Conservation (phyloP, 1,140 invertebrate genomes). For the Lepidurus arcticus region DNA sequence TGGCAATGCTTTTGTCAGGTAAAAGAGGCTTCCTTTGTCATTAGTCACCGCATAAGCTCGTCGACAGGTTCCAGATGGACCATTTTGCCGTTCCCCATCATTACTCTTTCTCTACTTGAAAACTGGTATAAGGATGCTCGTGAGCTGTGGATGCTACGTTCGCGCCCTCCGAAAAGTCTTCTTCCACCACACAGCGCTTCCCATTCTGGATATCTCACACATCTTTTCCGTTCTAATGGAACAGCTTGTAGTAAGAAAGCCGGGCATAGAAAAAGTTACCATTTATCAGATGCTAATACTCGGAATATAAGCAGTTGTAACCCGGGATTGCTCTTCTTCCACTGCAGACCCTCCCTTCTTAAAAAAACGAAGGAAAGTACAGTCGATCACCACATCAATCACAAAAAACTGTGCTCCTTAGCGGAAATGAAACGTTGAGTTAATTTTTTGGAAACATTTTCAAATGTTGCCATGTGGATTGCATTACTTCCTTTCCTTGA, state of each 20-base stretch:
- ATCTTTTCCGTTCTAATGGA: background rate
- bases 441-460: slow-evolving; percentile 3
- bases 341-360: background rate
- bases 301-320: background rate
- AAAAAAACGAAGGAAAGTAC: background rate
- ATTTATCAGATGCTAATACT: slow-evolving; percentile 20
- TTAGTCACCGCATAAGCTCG: slow-evolving; percentile 9
- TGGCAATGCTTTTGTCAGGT: slow-evolving; percentile 16
- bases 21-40: slow-evolving; percentile 19
- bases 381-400: background rate
- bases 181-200: background rate
- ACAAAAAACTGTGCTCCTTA: background rate
- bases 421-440: background rate
- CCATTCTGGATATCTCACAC: background rate
- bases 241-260: background rate
- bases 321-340: background rate
- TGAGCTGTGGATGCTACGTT: background rate
- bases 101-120: slow-evolving; percentile 16
- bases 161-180: background rate
- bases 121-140: background rate
- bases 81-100: slow-evolving; percentile 10
- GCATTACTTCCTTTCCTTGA: background rate
- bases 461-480: too few species aligned
- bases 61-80: slow-evolving; percentile 17
- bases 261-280: background rate